Base-by-base conservation (phyloP, 2,797 vertebrate genomes). In the Ctenosaura bakeri region DNA sequence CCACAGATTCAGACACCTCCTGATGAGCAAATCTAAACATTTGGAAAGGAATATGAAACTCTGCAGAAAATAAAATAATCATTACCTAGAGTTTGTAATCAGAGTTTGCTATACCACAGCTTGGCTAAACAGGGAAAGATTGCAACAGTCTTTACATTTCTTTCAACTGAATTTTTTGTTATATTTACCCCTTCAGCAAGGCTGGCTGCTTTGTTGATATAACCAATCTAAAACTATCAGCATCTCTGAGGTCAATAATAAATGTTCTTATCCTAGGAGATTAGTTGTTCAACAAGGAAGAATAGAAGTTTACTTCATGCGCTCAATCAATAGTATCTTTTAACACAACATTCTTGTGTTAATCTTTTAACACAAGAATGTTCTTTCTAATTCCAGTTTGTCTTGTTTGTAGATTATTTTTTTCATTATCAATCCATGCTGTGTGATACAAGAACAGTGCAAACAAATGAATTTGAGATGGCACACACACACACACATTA, bases 11-110 rank as follows among this genome's bases (percentile, higher is more conserved):
- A 59, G 35, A 88, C 59, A 38, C 35, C 59, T 74, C 29, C 79
- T 46, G 73, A 73, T 1, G 52, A 74, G 86, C 18, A 87, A 38
- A 85, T 38, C 69, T 71, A 89, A 12, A 87, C 80, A 90, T 87
- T 92, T 91, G 87, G 76, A 38, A 90, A 54, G 1, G 88, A 82
- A 9, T 38, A 92, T 66, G 16, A 79, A 13, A 35, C 38, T 84
- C 0, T 83, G 32, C 4, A 83, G 35, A 38, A 90, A 91, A 89
- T 24, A 83, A 78, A 89, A 87, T 13, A 4, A 86, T 89, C 66
- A 9, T 6, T 46, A 89, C 29, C 2, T 90, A 13, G 89, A 50
- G 20, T 80, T 14, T 1, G 0, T 81, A 86, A 71, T n/a, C 59
- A 38, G 86, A 14, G 89, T 0, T 38, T 71, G 71, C 86, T 91